Base-by-base conservation (phyloP, 1,140 invertebrate species). In the Telenomus remus region DNA sequence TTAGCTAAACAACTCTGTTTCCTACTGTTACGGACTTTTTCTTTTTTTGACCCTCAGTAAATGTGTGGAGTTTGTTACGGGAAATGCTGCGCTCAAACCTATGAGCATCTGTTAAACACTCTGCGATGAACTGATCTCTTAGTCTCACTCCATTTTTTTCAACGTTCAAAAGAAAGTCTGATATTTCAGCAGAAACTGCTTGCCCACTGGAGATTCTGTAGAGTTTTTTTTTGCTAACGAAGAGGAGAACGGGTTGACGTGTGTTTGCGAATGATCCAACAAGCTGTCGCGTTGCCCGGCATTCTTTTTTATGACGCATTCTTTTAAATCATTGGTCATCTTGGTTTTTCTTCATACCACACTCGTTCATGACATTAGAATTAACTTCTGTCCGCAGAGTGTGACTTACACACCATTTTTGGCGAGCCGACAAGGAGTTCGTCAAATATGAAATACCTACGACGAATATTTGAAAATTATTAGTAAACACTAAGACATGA, bases 121-220 rank as follows among this genome's bases (percentile, higher is more conserved):
- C 68, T 9, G 11, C 10, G 12, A 80, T 76, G n/a, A 79, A 79
- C 10, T 27, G 37, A 35, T 64, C n/a, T 0, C 50, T 48, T 16
- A 51, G 35, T 5, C 60, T 12, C 16, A 76, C 14, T 43, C 76
- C 76, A 19, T 7, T 61, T 39, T 27, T 19, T 49, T 71, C 73
- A 5, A 72, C 54, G 13, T 71, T 74, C 5, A 76, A 33, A 1
- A 78, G 47, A 15, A 73, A 73, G 33, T 48, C 13, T 1, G 55
- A 7, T 12, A 61, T 49, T 7, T 2, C 12, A 13, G 54, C 12
- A 1, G 48, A 42, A 35, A 34, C 61, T 35, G 72, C 69, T 57
- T 73, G 43, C n/a, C 79, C 73, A 11, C 50, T 78, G 9, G 54
- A 49, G 53, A 79, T 76, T 37, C 78, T 80, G n/a, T 51, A 76